Evolutionary conservation across 2,113 vertebrate species (phyloP).

Genomic region (Tricholaema leucomelas): DNA sequence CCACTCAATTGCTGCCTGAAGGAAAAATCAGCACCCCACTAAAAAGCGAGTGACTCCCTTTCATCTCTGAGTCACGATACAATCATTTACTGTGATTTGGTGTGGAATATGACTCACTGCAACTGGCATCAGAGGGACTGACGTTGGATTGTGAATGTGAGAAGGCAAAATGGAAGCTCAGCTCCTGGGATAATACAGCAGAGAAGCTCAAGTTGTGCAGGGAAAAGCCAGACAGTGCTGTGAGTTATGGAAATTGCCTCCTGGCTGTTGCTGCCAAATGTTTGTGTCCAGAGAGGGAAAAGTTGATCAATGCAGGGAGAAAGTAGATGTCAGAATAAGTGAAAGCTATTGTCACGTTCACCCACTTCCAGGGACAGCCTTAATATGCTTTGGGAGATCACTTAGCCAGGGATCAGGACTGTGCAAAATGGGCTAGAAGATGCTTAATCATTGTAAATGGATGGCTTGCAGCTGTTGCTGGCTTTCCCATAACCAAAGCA

Average conservation of each 20-base stretch:
- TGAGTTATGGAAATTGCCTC: not conserved
- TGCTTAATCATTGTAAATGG: not conserved
- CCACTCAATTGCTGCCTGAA: slow-evolving; percentile 1
- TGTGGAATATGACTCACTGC: slow-evolving; percentile 35
- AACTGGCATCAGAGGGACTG: not conserved
- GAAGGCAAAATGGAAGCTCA: not conserved
- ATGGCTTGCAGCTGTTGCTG: not conserved
- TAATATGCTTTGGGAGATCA: not conserved
- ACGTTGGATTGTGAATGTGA: not conserved
- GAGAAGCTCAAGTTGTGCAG: not conserved
- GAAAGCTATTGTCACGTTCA: not conserved
- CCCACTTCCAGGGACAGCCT: not conserved
- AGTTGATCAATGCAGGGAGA: not conserved
- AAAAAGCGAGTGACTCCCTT: slow-evolving; percentile 1
- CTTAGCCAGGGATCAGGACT: not conserved
- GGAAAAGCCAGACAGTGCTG: not conserved
- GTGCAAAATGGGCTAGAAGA: not conserved
- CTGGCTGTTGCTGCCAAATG: not conserved
- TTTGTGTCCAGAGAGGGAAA: not conserved
- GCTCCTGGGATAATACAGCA: not conserved
- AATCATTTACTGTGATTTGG: slow-evolving; percentile 8
- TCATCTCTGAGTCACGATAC: slow-evolving; percentile 47
- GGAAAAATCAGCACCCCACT: slow-evolving; percentile 29
- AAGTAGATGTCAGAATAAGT: not conserved
- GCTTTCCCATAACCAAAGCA: not conserved